Percentiles rank a stretch among this genome's conserved stretches.
These are phyloP conservation scores for Syngnathus typhle DNA, from an alignment of 2,113 vertebrate species.

Conservation along the genomic window DNA sequence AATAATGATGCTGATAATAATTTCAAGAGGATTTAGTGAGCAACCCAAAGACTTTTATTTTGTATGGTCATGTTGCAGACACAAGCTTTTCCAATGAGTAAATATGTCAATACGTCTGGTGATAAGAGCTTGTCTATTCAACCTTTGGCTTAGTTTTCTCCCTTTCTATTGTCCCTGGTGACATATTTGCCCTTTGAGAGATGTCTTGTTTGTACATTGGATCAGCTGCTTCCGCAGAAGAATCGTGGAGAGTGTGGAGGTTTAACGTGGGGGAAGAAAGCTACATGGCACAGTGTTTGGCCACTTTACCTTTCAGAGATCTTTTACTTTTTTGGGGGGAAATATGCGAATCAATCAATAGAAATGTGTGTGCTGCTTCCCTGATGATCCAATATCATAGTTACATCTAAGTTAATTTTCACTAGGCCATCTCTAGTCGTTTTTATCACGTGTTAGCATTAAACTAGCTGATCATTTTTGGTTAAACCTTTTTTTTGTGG, in stretches of 20 bases:
- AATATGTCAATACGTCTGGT: conserved; percentile 20
- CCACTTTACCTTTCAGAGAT: not conserved
- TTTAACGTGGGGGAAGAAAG: not conserved
- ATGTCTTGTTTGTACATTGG: not conserved
- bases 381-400: too few species aligned
- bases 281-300: not conserved
- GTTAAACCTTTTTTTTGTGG: too few species aligned
- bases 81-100: conserved; percentile 22
- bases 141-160: conserved; percentile 48
- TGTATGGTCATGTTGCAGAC: conserved; percentile 11
- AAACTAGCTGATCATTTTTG: too few species aligned
- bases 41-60: conserved; percentile 13
- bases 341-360: conserved; percentile 5
- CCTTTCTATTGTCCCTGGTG: conserved; percentile 8
- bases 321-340: conserved; percentile 8
- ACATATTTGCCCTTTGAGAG: conserved; percentile 9
- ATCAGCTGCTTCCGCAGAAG: conserved; percentile 4
- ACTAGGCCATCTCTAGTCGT: too few species aligned
- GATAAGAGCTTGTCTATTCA: conserved; percentile 35
- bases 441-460: too few species aligned
- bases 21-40: not conserved
- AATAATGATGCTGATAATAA: too few species aligned
- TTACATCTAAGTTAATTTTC: too few species aligned
- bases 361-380: not conserved
- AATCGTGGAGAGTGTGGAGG: not conserved